phyloP scores from a whole-genome alignment of 2,113 vertebrate genomes.

The Puffinus mauretanicus region DNA sequence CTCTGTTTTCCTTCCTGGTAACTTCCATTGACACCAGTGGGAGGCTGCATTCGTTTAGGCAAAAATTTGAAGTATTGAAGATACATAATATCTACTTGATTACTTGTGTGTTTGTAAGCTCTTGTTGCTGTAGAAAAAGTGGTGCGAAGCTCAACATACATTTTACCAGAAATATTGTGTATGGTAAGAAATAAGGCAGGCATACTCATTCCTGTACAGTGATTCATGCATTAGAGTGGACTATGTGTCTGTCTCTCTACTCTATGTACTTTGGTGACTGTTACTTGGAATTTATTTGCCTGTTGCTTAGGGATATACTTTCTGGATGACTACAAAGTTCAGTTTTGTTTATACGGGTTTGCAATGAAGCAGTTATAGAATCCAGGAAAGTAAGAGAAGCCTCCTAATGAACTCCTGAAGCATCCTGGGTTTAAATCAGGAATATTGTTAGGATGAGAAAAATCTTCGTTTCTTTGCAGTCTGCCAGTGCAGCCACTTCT shows the following conservation, averaged over 20 bases:
- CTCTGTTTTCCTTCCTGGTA: background rate
- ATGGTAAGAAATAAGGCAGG: background rate
- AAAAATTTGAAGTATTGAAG: background rate
- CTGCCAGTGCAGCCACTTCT: background rate
- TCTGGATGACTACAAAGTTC: slow-evolving; percentile 45
- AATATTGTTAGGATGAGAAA: background rate
- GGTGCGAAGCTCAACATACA: background rate
- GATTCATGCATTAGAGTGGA: slow-evolving; percentile 9
- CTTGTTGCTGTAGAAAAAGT: background rate
- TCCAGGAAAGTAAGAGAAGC: background rate
- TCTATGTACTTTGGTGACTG: slow-evolving; percentile 9
- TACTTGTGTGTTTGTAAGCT: background rate
- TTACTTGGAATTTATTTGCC: slow-evolving; percentile 46
- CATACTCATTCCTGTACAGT: background rate
- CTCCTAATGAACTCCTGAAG: background rate
- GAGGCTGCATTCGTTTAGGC: background rate
- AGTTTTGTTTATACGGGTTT: slow-evolving; percentile 12
- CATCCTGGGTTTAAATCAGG: background rate
- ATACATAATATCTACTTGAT: background rate
- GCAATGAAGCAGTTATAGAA: background rate
- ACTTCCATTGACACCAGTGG: background rate
- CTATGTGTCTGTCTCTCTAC: background rate
- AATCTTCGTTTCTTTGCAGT: background rate
- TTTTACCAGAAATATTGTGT: background rate
- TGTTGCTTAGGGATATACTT: slow-evolving; percentile 50